Conservation (phyloP, 2,113 vertebrate species). For the Cairina moschata region DNA sequence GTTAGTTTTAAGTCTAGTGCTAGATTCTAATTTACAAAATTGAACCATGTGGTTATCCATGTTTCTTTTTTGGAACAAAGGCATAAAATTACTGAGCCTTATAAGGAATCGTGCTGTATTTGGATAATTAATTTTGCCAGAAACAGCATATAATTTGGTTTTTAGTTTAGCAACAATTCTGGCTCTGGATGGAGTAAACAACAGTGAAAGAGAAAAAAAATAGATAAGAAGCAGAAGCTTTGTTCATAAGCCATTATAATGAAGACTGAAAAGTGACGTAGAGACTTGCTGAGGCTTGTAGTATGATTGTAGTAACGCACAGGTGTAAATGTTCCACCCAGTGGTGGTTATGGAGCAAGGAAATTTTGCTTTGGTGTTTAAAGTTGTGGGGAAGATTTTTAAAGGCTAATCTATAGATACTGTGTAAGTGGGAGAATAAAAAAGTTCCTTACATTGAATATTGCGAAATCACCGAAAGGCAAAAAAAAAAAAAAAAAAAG, state of each 20-base stretch:
- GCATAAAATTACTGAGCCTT: not conserved
- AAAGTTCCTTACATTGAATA: not conserved
- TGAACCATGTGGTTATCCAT: rapidly evolving
- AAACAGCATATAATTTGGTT: not conserved
- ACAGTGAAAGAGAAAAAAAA: not conserved
- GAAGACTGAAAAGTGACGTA: not conserved
- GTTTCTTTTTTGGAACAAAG: not conserved
- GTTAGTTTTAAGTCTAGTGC: not conserved
- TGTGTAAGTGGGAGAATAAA: not conserved
- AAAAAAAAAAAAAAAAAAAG: not conserved
- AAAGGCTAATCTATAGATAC: not conserved
- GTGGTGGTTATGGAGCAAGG: not conserved
- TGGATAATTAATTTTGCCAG: not conserved
- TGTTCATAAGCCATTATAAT: not conserved
- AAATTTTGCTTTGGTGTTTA: not conserved
- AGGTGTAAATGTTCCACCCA: not conserved
- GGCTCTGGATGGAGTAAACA: not conserved
- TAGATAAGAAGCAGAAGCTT: not conserved
- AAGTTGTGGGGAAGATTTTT: not conserved
- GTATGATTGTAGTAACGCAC: not conserved
- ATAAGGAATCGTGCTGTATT: not conserved
- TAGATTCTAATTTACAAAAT: not conserved
- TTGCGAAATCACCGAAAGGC: not conserved
- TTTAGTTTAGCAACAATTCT: not conserved
- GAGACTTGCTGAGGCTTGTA: not conserved